Percentiles rank a stretch among this genome's conserved stretches.
Evolutionary conservation across 2,888 invertebrate species (phyloP).

Genomic region (Tenthredo mesomela): DNA sequence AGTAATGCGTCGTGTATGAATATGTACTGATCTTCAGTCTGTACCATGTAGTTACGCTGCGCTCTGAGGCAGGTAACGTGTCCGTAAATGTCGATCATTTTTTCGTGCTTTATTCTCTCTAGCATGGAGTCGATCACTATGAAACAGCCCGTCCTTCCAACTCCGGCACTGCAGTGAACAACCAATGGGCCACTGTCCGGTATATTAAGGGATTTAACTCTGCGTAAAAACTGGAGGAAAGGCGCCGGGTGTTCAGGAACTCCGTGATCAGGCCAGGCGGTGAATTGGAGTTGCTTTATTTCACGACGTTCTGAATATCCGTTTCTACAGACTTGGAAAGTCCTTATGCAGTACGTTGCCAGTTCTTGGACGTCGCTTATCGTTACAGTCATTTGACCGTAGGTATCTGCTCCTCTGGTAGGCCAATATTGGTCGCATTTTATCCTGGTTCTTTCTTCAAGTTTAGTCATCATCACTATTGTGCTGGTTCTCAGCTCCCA

Average conservation of each 20-base stretch:
- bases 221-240: conserved; percentile 96
- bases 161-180: conserved; percentile 94
- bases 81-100: conserved; percentile 99
- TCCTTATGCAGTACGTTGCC: conserved; percentile 98
- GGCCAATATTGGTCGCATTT: conserved; percentile 99
- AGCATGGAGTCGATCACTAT: conserved; percentile 99
- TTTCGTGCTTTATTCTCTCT: conserved; percentile 97
- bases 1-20: conserved; percentile 99
- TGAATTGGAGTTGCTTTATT: conserved; percentile 98
- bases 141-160: conserved; percentile 97
- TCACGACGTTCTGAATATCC: conserved; percentile 92
- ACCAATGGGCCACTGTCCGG: conserved; percentile 96
- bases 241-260: conserved; percentile 99
- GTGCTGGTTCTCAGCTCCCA: conserved; percentile 98
- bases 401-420: conserved; percentile 94
- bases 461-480: conserved; percentile 99
- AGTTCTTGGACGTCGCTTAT: conserved; percentile 97
- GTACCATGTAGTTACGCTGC: conserved; percentile 99
- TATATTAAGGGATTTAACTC: conserved; percentile 95
- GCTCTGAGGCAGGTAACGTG: conserved; percentile 98
- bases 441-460: conserved; percentile 97
- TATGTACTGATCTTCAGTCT: conserved; percentile 99
- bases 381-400: conserved; percentile 96
- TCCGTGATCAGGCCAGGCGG: conserved; percentile 99
- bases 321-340: conserved; percentile 93